These are phyloP conservation scores for Leucophora obtusa DNA, from an alignment of 2,888 invertebrate genomes.

Conservation along the genomic window DNA sequence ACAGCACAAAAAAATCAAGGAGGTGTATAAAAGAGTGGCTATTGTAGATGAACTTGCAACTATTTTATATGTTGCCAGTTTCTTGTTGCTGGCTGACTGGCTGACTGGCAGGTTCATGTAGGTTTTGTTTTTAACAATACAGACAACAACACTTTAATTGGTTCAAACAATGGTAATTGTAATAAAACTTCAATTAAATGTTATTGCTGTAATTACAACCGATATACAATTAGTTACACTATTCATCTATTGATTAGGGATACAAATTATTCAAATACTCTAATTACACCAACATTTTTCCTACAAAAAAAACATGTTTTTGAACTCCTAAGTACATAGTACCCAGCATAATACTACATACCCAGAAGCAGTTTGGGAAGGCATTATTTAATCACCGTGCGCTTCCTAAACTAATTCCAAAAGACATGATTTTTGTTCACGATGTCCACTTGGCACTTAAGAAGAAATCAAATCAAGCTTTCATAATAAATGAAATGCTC, in stretches of 20 bases:
- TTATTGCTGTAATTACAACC: slow-evolving; percentile 46
- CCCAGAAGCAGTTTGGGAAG: no score
- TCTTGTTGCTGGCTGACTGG: background rate
- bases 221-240: background rate
- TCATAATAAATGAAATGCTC: no score
- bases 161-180: slow-evolving; percentile 56
- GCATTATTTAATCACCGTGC: no score
- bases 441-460: no score
- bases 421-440: no score
- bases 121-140: slow-evolving; percentile 17
- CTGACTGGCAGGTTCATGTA: background rate
- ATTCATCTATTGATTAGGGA: background rate
- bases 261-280: no score
- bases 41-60: slow-evolving; percentile 50
- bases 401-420: no score
- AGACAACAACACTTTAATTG: slow-evolving; percentile 56
- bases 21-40: background rate
- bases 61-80: slow-evolving; percentile 7
- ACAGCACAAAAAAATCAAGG: background rate
- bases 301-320: no score
- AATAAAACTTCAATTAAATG: slow-evolving; percentile 63
- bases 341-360: no score
- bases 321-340: no score
- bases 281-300: no score
- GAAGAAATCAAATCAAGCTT: no score